Base-by-base conservation (phyloP, 2,888 invertebrate genomes). In the Neria commutata region DNA sequence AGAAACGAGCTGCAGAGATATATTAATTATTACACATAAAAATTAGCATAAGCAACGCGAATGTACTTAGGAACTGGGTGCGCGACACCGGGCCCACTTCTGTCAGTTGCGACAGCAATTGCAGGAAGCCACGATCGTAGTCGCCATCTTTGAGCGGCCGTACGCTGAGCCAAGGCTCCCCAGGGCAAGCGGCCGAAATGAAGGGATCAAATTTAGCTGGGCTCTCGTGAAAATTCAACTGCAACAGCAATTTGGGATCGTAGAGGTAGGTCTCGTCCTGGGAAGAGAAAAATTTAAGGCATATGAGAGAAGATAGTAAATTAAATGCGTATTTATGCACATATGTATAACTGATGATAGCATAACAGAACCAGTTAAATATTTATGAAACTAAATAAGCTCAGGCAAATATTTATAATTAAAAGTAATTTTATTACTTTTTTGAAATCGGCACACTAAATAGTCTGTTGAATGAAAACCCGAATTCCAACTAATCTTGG, bases 21-120 rank as follows among this genome's bases (percentile, higher is more conserved):
- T n/a, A 21, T 6, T 2, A 11, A 21, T 0, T 5, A 6, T 23
- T 2, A 47, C 0, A n/a, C 14, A 4, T 3, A 2, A 2, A 14
- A 24, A 4, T 1, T 24, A 0, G 2, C 14, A 1, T 3, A 49
- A 52, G n/a, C n/a, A n/a, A n/a, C n/a, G n/a, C n/a, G n/a, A n/a
- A 82, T 86, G 84, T 84, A 95, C 95, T 89, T 83, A 90, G 84
- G 85, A 93, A 96, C 72, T 90, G 88, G 69, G 90, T 88, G 71
- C 87, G 84, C 25, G 87, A 84, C 21, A 95, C 85, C 79, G 90
- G 88, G 60, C 96, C 97, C 17, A 95, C 94, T 62, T 86, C 85
- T 2, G 96, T 96, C 37, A 97, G 84, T 78, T 97, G 94, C 3
- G 88, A 84, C 10, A 97, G 83, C 51, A 96, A 83, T 69, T 91